phyloP scores from a whole-genome alignment of 1,140 invertebrate genomes.

The Drosophila nigrodunni region DNA sequence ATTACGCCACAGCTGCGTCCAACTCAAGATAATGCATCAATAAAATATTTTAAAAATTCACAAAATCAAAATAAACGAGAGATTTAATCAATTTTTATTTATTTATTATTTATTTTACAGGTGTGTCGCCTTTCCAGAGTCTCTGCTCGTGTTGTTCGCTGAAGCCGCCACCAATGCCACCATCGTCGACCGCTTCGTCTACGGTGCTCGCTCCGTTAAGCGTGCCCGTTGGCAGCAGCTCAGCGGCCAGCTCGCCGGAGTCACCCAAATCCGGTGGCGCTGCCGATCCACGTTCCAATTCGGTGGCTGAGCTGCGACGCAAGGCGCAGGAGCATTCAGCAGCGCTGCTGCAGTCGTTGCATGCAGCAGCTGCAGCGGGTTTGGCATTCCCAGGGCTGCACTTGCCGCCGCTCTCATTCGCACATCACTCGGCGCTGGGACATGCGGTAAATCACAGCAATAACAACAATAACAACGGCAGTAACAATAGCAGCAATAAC shows the following conservation, averaged over 20 bases:
- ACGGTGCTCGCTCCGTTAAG: conserved; percentile 75
- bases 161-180: conserved; percentile 86
- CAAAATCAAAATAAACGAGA: neutral
- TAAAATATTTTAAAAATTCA: conserved; percentile 10
- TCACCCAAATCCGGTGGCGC: conserved; percentile 82
- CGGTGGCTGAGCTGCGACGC: conserved; percentile 93
- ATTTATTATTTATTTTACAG: conserved; percentile 39
- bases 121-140: conserved; percentile 87
- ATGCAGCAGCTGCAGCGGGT: conserved; percentile 86
- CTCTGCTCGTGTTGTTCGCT: conserved; percentile 92
- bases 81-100: conserved; percentile 12
- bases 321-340: conserved; percentile 97
- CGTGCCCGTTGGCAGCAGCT: conserved; percentile 71
- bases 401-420: conserved; percentile 85
- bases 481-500: conserved; percentile 51
- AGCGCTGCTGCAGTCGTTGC: conserved; percentile 91
- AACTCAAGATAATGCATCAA: conserved; percentile 32
- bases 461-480: conserved; percentile 63
- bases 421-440: conserved; percentile 63
- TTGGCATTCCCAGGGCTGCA: conserved; percentile 85
- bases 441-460: conserved; percentile 34
- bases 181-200: conserved; percentile 32
- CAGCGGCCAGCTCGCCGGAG: conserved; percentile 77
- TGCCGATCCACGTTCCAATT: conserved; percentile 89
- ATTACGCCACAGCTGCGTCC: conserved; percentile 42